phyloP scores from a whole-genome alignment of 2,113 vertebrate species.

The Columba livia region DNA sequence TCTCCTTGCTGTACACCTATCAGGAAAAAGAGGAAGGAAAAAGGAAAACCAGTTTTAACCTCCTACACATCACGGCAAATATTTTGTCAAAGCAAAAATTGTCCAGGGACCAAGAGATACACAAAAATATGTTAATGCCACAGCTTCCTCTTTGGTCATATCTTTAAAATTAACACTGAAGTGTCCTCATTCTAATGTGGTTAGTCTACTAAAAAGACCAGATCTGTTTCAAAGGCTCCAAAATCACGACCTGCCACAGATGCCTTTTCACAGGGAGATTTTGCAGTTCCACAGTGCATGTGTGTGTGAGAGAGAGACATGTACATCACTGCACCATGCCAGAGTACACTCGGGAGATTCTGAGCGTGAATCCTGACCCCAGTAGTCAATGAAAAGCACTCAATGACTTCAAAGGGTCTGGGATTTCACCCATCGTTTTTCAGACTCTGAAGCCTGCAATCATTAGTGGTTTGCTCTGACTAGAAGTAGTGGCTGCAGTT shows the following conservation, averaged over 20 bases:
- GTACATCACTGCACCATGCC: not conserved
- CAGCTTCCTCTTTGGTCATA: not conserved
- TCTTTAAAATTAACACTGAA: not conserved
- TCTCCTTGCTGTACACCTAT: conserved; percentile 1
- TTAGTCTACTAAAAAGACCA: not conserved
- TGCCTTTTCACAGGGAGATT: not conserved
- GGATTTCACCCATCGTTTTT: conserved; percentile 65
- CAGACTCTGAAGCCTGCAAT: conserved; percentile 37
- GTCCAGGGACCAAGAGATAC: not conserved
- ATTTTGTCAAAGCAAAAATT: not conserved
- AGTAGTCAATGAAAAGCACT: conserved; percentile 44
- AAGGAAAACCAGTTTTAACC: not conserved
- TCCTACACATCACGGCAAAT: not conserved
- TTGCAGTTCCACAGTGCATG: not conserved
- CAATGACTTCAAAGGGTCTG: conserved; percentile 53
- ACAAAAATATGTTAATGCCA: not conserved
- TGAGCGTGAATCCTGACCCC: conserved; percentile 57
- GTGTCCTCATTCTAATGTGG: not conserved
- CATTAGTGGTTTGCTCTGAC: conserved; percentile 5
- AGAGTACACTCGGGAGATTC: not conserved
- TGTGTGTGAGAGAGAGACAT: not conserved
- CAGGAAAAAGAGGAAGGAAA: not conserved
- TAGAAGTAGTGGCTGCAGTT: not conserved
- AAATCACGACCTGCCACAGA: not conserved
- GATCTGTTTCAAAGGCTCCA: not conserved